These are phyloP conservation scores for Parapsyche elsis DNA, from an alignment of 1,140 invertebrate species.

Conservation along the genomic window DNA sequence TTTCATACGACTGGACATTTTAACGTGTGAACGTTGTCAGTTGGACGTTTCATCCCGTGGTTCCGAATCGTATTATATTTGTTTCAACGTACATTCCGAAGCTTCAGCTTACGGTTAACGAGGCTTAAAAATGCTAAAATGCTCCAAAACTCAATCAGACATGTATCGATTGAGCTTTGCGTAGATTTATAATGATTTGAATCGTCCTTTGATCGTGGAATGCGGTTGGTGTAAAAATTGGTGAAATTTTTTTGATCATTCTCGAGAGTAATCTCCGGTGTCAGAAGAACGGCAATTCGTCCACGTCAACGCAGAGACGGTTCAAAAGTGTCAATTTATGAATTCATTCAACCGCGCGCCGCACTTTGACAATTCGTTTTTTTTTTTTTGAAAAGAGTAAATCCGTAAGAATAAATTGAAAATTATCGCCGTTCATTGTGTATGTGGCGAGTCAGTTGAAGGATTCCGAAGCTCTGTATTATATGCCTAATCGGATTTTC, in stretches of 20 bases:
- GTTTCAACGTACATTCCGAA: not conserved
- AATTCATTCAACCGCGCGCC: not conserved
- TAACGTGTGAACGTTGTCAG: constrained; percentile 1
- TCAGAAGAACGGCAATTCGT: not conserved
- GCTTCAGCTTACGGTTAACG: no score
- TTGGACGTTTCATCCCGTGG: not conserved
- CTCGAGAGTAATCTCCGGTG: not conserved
- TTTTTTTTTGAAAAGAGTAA: no score
- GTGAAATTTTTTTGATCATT: not conserved
- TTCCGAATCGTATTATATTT: not conserved
- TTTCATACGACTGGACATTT: constrained; percentile 17
- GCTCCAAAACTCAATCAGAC: not conserved
- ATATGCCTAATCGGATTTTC: constrained; percentile 50
- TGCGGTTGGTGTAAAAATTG: no score
- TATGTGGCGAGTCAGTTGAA: not conserved
- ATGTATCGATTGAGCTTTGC: not conserved
- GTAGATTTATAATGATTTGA: no score
- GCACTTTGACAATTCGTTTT: not conserved
- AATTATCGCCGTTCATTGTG: constrained; percentile 48
- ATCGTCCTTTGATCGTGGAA: no score
- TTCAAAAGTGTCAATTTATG: not conserved
- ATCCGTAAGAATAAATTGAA: constrained; percentile 44
- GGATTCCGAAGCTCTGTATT: constrained; percentile 30
- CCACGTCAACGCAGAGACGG: not conserved
- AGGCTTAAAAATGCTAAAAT: not conserved